Evolutionary conservation across 2,113 vertebrate genomes (phyloP).

Genomic region (Festucalex cinctus): DNA sequence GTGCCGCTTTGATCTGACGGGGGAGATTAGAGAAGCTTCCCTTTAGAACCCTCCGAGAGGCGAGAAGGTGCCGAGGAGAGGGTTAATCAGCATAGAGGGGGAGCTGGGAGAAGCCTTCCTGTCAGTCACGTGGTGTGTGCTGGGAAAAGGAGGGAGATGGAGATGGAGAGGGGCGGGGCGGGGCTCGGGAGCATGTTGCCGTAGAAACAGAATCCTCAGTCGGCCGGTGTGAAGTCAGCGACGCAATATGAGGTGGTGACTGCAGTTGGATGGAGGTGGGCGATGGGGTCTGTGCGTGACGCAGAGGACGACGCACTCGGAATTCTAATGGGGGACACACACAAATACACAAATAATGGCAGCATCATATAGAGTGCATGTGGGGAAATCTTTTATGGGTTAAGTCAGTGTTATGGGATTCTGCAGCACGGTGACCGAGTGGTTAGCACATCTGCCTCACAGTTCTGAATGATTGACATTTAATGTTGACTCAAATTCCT

Average conservation of each 20-base stretch:
- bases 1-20: constrained; percentile 52
- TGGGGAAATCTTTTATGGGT: neutral
- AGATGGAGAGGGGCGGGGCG: constrained; percentile 40
- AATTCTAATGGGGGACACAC: constrained; percentile 66
- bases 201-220: constrained; percentile 72
- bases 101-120: constrained; percentile 67
- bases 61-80: constrained; percentile 46
- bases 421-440: neutral
- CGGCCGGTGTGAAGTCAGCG: constrained; percentile 72
- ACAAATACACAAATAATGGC: constrained; percentile 16
- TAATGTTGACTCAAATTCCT: neutral
- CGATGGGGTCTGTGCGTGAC: constrained; percentile 54
- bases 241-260: constrained; percentile 69
- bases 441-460: neutral
- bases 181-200: constrained; percentile 67
- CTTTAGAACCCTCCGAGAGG: constrained; percentile 47
- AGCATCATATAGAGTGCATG: constrained; percentile 4
- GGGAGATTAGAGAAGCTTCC: constrained; percentile 49
- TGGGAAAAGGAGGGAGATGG: constrained; percentile 47
- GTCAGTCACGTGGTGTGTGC: constrained; percentile 70
- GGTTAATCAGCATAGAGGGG: constrained; percentile 70
- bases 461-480: neutral
- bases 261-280: constrained; percentile 48
- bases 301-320: constrained; percentile 48
- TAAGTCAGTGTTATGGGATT: neutral